These are phyloP conservation scores for Elysia chlorotica DNA, from an alignment of 1,140 invertebrate genomes.

Conservation along the genomic window DNA sequence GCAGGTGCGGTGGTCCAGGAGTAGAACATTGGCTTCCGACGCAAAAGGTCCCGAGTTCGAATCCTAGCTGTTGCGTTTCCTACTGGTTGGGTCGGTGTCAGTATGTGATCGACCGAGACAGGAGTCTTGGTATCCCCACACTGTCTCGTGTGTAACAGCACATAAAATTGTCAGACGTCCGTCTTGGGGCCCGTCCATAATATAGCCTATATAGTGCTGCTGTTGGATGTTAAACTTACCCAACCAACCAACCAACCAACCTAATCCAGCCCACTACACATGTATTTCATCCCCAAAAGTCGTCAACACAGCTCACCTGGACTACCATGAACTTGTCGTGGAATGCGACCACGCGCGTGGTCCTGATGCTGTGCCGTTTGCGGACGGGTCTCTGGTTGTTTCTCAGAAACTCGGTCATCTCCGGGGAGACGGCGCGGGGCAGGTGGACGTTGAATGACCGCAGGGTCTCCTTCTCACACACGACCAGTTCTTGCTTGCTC, in stretches of 20 bases:
- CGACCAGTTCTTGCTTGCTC: too few species aligned
- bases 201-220: too few species aligned
- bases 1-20: too few species aligned
- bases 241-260: background rate
- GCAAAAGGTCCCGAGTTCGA: too few species aligned
- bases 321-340: constrained; percentile 4
- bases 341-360: constrained; percentile 9
- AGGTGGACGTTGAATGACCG: background rate
- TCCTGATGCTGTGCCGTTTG: constrained; percentile 1
- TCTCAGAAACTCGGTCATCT: background rate
- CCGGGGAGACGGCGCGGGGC: background rate
- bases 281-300: background rate
- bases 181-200: background rate
- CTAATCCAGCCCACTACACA: background rate
- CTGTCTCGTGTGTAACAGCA: background rate
- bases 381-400: background rate
- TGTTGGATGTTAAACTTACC: too few species aligned
- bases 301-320: background rate
- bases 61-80: too few species aligned
- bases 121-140: too few species aligned
- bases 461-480: constrained; percentile 7
- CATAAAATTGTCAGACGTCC: background rate
- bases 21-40: too few species aligned
- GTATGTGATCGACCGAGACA: too few species aligned
- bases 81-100: too few species aligned